Percentiles rank a stretch among this genome's conserved stretches.
Evolutionary conservation across 2,113 vertebrate species (phyloP).

Genomic region (Tor tambroides): DNA sequence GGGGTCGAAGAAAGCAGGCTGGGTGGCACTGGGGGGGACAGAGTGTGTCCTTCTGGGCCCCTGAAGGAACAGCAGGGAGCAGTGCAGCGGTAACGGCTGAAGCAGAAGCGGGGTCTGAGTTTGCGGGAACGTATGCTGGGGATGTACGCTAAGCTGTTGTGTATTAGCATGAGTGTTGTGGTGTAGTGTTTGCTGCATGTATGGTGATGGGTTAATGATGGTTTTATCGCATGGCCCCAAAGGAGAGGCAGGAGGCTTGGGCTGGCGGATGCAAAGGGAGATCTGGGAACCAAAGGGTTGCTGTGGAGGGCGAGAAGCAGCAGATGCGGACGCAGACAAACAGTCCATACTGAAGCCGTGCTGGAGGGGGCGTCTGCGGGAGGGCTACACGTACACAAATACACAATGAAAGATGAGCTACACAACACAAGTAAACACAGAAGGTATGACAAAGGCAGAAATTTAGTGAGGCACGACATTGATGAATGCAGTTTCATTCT

Average conservation of each 20-base stretch:
- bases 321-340: conserved; percentile 61
- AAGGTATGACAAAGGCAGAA: conserved; percentile 37
- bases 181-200: background rate
- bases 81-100: conserved; percentile 33
- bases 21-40: conserved; percentile 41
- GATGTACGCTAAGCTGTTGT: conserved; percentile 4
- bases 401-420: conserved; percentile 24
- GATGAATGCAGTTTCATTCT: background rate
- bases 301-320: conserved; percentile 21
- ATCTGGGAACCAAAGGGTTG: conserved; percentile 44
- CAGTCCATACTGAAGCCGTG: conserved; percentile 61
- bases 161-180: background rate
- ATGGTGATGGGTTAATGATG: background rate
- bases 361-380: conserved; percentile 52
- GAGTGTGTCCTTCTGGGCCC: conserved; percentile 44
- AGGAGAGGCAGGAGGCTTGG: conserved; percentile 18
- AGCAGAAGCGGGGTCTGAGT: conserved; percentile 28
- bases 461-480: conserved; percentile 27
- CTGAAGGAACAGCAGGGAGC: conserved; percentile 42
- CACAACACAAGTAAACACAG: conserved; percentile 33
- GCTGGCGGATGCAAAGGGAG: conserved; percentile 48
- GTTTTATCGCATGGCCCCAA: background rate
- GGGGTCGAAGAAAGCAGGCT: conserved; percentile 43
- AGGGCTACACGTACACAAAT: conserved; percentile 50
- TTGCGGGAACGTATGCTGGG: background rate